Base-by-base conservation (phyloP, 2,113 vertebrate genomes). In the Leucopsar rothschildi region DNA sequence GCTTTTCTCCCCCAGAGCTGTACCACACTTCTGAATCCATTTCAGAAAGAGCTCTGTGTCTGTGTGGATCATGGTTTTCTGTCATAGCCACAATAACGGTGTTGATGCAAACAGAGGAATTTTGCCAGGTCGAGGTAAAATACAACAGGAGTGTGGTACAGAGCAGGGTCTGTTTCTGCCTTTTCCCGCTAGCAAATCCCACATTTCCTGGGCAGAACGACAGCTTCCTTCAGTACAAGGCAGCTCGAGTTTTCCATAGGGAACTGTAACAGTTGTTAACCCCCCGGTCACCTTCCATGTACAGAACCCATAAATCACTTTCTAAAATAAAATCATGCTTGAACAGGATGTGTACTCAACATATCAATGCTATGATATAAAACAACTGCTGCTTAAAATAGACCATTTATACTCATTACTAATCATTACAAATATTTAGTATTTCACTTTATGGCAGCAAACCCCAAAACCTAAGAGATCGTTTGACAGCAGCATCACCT, bases 251-350 rank as follows among this genome's bases (percentile, higher is more conserved):
- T 76, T 92, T 93, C 78, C 93, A 92, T 40, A 90, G 60, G 81
- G 80, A 95, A 72, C 27, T 83, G 42, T 49, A 89, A 86, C 44
- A 93, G 72, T 18, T 80, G 49, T 95, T 92, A 96, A 93, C 78
- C 78, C 66, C 56, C 40, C 60, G 70, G 91, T 95, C 92, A 94
- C 44, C 68, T 60, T 71, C 63, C 52, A 61, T 10, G 44, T 21
- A 65, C 9, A 55, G 61, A 84, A 86, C 47, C 47, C 44, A 88
- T 55, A 65, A 96, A 84, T 29, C 35, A 5, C n/a, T 71, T 86
- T 69, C 47, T 42, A 35, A 87, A 90, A 85, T 70, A 69, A 77
- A 86, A 71, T 66, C 25, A 9, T 37, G 11, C 29, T 49, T 49
- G 20, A 93, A 59, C 47, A 86, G 47, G 85, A 77, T 59, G 22